phyloP scores from a whole-genome alignment of 2,888 invertebrate species.

The Villa cingulata region DNA sequence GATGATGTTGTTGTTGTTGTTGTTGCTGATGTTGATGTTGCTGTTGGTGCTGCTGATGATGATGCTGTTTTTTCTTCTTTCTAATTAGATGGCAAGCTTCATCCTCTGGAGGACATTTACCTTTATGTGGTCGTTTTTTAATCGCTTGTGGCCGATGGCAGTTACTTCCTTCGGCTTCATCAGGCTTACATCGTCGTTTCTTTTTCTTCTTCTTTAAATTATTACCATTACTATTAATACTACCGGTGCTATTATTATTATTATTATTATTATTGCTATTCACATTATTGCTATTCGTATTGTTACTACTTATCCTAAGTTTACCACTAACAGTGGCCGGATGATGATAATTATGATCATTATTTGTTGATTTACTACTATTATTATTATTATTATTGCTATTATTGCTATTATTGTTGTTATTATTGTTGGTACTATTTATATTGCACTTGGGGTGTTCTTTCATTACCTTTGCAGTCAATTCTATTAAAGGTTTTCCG shows the following conservation, averaged over 20 bases:
- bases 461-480: slow-evolving; percentile 34
- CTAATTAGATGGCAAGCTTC: neutral
- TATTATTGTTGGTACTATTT: slow-evolving; percentile 12
- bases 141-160: slow-evolving; percentile 24
- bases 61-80: slow-evolving; percentile 3
- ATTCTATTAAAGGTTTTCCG: slow-evolving; percentile 33
- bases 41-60: slow-evolving; percentile 10
- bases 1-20: slow-evolving; percentile 7
- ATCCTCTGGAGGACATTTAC: slow-evolving; percentile 6
- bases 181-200: slow-evolving; percentile 26
- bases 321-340: slow-evolving; percentile 4
- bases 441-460: slow-evolving; percentile 34
- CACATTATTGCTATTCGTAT: slow-evolving; percentile 16
- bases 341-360: neutral
- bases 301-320: slow-evolving; percentile 12
- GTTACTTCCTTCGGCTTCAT: slow-evolving; percentile 28
- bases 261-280: slow-evolving; percentile 20
- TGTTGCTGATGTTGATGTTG: slow-evolving; percentile 8
- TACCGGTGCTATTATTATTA: slow-evolving; percentile 15
- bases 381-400: slow-evolving; percentile 12
- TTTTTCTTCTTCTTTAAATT: slow-evolving; percentile 25
- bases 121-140: slow-evolving; percentile 17
- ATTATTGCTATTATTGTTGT: slow-evolving; percentile 12
- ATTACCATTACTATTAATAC: slow-evolving; percentile 8
- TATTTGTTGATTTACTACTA: neutral